Evolutionary conservation across 2,113 vertebrate species (phyloP).

Genomic region (Nicator chloris): DNA sequence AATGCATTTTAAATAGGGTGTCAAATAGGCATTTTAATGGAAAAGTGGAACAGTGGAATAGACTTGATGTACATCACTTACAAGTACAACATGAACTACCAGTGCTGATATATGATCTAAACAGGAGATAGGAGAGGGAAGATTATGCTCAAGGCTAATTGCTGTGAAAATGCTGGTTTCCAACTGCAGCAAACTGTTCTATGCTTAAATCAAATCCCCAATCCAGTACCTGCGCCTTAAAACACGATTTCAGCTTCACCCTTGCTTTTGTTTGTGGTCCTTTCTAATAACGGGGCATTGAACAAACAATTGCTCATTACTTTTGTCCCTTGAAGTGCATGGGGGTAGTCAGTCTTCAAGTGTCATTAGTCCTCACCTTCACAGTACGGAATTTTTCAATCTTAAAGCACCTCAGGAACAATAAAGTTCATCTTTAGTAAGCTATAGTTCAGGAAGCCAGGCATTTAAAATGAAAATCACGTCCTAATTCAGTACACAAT

Average conservation of each 20-base stretch:
- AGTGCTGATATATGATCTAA: constrained; percentile 59
- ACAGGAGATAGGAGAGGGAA: constrained; percentile 52
- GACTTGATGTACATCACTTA: constrained; percentile 34
- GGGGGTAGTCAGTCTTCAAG: not conserved
- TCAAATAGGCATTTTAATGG: constrained; percentile 7
- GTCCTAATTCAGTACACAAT: not conserved
- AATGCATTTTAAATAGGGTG: not conserved
- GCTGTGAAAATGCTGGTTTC: constrained; percentile 52
- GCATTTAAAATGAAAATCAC: not conserved
- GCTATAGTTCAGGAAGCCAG: not conserved
- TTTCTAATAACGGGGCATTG: not conserved
- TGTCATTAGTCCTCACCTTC: not conserved
- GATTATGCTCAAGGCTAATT: constrained; percentile 55
- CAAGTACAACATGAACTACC: constrained; percentile 15
- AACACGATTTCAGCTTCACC: not conserved
- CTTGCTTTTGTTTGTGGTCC: not conserved
- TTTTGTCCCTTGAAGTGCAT: not conserved
- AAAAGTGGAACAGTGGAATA: constrained; percentile 44
- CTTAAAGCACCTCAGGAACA: not conserved
- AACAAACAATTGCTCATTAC: not conserved
- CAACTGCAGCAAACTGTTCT: constrained; percentile 51
- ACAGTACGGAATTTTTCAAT: not conserved
- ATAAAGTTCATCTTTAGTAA: not conserved
- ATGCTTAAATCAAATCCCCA: not conserved
- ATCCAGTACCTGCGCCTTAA: not conserved